Evolutionary conservation across 2,888 invertebrate species (phyloP), one percentile per base, ranked within the genome.

Genomic region (Drosophila borealis): DNA sequence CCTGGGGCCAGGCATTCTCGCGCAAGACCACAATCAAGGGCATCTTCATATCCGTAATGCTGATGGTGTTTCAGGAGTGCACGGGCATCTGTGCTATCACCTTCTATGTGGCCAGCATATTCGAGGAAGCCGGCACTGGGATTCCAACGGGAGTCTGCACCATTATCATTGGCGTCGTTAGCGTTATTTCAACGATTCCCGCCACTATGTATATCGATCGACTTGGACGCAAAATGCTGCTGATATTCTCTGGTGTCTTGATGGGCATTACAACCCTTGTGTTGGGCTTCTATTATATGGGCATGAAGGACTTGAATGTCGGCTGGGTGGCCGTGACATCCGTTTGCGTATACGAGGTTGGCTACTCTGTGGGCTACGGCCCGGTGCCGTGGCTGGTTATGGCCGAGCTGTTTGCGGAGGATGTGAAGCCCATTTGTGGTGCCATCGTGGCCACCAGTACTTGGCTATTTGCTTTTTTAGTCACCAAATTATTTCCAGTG

Each of bases 61-160:
- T 98, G n/a, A 97, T 97, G 97, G 91, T 96, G 72, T 96, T 97
- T 91, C 98, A 98, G 89, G 97, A 98, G 90, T 93, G 97, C 36
- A 95, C 95, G 51, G 97, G 97, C 39, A 94, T 96, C 54, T 97
- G 97, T 88, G 96, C 96, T 0, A 95, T 97, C 1, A 95, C 97
- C 59, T 96, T 97, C 91, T 96, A 96, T 85, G 94, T 95, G 0
- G 94, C 94, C 0, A 90, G 93, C 0, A 97, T 98, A 51, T 97
- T 98, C 91, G 81, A 8, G 0, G 9, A 46, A 1, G 74, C 80
- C 11, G 63, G 65, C 0, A 60, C 72, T 0, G 51, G 55, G 0
- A 1, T 84, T 1, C 33, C 59, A 2, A 90, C 95, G 0, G 93
- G 94, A 11, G 86, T 93, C 1, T 94, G 95, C 0, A 94, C 96